phyloP scores from a whole-genome alignment of 2,113 vertebrate genomes.

The Paraplagusia blochii region DNA sequence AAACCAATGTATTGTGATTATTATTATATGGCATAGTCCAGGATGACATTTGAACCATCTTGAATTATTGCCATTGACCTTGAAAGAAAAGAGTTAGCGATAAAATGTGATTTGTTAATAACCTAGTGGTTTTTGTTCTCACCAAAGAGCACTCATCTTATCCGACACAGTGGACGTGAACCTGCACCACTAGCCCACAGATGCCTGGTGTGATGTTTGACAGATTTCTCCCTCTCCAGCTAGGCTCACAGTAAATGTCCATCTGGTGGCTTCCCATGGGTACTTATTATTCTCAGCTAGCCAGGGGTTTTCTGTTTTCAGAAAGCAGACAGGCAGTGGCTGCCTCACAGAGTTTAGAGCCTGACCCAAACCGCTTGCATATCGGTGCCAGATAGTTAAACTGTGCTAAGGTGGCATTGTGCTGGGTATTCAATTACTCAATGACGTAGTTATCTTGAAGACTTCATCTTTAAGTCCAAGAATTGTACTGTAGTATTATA shows the following conservation, averaged over 20 bases:
- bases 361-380: slow-evolving; percentile 61
- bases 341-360: slow-evolving; percentile 56
- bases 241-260: slow-evolving; percentile 75
- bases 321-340: slow-evolving; percentile 58
- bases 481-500: too few species aligned
- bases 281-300: slow-evolving; percentile 77
- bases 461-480: not conserved
- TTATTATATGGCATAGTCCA: slow-evolving; percentile 36
- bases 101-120: slow-evolving; percentile 42
- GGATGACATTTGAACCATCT: slow-evolving; percentile 31
- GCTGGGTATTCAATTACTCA: slow-evolving; percentile 65
- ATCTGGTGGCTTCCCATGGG: slow-evolving; percentile 78
- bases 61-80: slow-evolving; percentile 47
- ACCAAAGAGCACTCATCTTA: slow-evolving; percentile 54
- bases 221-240: slow-evolving; percentile 73
- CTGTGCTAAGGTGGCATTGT: slow-evolving; percentile 40
- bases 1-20: not conserved
- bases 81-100: slow-evolving; percentile 42
- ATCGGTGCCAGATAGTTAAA: slow-evolving; percentile 50
- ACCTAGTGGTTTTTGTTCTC: slow-evolving; percentile 51
- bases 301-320: slow-evolving; percentile 72
- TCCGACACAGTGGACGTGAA: slow-evolving; percentile 63
- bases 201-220: slow-evolving; percentile 73
- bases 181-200: slow-evolving; percentile 62
- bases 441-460: slow-evolving; percentile 10